These are phyloP conservation scores for Zaprionus kolodkinae DNA, from an alignment of 1,140 invertebrate genomes.

Conservation along the genomic window DNA sequence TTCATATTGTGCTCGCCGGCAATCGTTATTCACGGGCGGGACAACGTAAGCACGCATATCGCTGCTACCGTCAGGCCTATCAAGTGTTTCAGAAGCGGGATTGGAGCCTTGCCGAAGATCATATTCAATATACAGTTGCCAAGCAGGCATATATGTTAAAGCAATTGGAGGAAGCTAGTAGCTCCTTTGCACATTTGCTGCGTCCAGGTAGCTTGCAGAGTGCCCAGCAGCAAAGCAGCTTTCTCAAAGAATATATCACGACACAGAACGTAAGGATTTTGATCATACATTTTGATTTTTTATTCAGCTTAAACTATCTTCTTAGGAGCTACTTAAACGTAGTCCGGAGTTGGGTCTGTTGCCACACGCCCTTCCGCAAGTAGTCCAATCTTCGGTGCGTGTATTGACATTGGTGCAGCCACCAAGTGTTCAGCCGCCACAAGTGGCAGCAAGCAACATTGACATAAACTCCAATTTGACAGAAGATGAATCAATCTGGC, in stretches of 20 bases:
- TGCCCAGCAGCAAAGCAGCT: slow-evolving; percentile 91
- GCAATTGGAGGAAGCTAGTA: slow-evolving; percentile 89
- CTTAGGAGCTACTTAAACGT: slow-evolving; percentile 69
- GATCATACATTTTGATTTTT: no score
- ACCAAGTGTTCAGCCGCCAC: slow-evolving; percentile 85
- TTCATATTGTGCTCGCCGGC: slow-evolving; percentile 97
- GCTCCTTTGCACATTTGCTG: slow-evolving; percentile 92
- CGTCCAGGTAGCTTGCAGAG: slow-evolving; percentile 90
- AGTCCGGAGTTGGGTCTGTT: slow-evolving; percentile 74
- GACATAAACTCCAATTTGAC: slow-evolving; percentile 84
- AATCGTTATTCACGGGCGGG: slow-evolving; percentile 96
- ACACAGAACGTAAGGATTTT: slow-evolving; percentile 86
- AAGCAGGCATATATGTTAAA: slow-evolving; percentile 93
- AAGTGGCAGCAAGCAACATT: slow-evolving; percentile 89
- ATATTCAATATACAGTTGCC: slow-evolving; percentile 97
- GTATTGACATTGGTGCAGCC: slow-evolving; percentile 77
- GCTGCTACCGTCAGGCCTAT: slow-evolving; percentile 96
- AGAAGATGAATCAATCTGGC: slow-evolving; percentile 86
- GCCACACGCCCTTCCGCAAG: slow-evolving; percentile 74
- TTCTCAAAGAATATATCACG: slow-evolving; percentile 94
- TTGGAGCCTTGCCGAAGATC: slow-evolving; percentile 97
- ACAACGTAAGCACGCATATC: slow-evolving; percentile 94
- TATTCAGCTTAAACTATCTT: background rate
- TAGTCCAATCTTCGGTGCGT: slow-evolving; percentile 75
- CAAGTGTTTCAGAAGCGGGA: slow-evolving; percentile 91